Evolutionary conservation across 2,797 vertebrate genomes (phyloP), one percentile per base, ranked within the genome.

Genomic region (Melanotaenia maccullochi): DNA sequence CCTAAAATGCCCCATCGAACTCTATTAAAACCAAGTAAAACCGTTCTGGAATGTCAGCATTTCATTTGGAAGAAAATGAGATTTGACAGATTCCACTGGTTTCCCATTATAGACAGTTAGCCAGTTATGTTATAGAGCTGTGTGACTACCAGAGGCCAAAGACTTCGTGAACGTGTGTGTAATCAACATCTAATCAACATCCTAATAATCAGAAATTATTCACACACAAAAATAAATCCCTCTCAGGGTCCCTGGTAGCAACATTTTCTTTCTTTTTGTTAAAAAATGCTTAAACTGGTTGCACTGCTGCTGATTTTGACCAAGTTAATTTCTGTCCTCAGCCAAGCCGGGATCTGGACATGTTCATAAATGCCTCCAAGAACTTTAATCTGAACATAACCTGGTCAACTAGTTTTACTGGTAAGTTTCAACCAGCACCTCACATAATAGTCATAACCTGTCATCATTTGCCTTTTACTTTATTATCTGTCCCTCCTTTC

Each of bases 301-400:
- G 8, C 7, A 7, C 44, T n/a, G 44, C 5, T 20, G 1, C 7
- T 49, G 20, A 49, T n/a, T 49, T n/a, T 8, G 20, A 20, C 5
- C 22, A 9, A 20, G n/a, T 49, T n/a, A 2, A 20, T 49, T 49
- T 69, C 4, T 42, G 3, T 65, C 49, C 1, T 36, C 85, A 99
- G 98, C 97, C 97, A 90, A 99, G 98, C 85, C 93, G 98, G 84
- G 98, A 99, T 85, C 93, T 99, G 36, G 98, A 99, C 87, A 97
- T 99, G 96, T 98, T 99, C 87, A 99, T 99, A 84, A 99, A 99
- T 12, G 97, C 98, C 40, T 99, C 98, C 0, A 99, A 99, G 93
- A 99, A 99, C 91, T 98, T 99, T 91, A 99, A 99, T 90, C 96
- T 99, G 79, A 99, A 99, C 86, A 98, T 99, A 30, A 99, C 97